These are phyloP conservation scores for Plagodis dolabraria DNA, from an alignment of 2,888 invertebrate species.

Conservation along the genomic window DNA sequence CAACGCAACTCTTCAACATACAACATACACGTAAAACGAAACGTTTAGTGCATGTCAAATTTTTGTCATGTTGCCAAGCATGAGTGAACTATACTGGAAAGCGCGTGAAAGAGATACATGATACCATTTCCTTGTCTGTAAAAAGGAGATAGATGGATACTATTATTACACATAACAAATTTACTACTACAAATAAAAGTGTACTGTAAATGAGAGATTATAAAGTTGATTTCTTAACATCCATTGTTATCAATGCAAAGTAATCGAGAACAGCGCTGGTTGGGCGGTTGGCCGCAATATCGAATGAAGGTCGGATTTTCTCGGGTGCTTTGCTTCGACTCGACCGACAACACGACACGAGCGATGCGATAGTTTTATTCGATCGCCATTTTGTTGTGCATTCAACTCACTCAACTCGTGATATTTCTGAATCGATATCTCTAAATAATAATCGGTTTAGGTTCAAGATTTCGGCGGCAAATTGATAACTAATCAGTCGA, in stretches of 20 bases:
- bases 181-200: too few relatives aligned
- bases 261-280: too few relatives aligned
- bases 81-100: background rate
- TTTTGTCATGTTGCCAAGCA: conserved; percentile 15
- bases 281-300: conserved; percentile 22
- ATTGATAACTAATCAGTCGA: conserved; percentile 35
- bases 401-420: conserved; percentile 45
- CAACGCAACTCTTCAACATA: too few relatives aligned
- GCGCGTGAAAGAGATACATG: too few relatives aligned
- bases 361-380: conserved; percentile 41
- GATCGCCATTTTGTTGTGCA: conserved; percentile 64
- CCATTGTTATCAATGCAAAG: too few relatives aligned
- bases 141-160: too few relatives aligned
- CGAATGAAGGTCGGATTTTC: conserved; percentile 54
- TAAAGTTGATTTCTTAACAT: too few relatives aligned
- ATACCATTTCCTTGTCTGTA: too few relatives aligned
- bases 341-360: conserved; percentile 18
- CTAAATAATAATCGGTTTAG: conserved; percentile 31
- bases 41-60: background rate
- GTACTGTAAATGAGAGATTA: too few relatives aligned
- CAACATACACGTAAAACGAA: too few relatives aligned
- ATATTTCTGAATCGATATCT: conserved; percentile 70
- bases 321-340: conserved; percentile 24
- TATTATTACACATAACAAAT: too few relatives aligned
- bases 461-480: conserved; percentile 59